These are phyloP conservation scores for Gisinianus flammeolus DNA, from an alignment of 2,888 invertebrate genomes.

Conservation along the genomic window DNA sequence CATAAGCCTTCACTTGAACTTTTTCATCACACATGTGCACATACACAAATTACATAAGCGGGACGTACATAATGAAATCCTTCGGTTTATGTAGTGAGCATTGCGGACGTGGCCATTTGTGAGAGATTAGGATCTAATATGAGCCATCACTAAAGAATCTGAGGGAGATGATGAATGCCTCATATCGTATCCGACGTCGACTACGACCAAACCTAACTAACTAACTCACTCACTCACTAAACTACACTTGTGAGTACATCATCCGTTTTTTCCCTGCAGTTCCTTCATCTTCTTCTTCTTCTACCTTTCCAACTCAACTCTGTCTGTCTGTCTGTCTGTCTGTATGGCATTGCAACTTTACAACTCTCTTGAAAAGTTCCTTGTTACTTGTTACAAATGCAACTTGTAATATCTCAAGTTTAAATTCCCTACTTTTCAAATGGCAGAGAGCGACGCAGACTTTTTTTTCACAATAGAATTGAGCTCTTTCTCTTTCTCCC, in stretches of 20 bases:
- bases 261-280: neutral
- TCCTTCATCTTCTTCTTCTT: neutral
- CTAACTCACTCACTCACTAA: neutral
- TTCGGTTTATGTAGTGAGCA: neutral
- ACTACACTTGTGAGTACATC: neutral
- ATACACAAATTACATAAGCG: neutral
- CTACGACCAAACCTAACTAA: constrained; percentile 1
- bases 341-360: too few relatives aligned
- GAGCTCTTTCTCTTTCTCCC: neutral
- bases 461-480: neutral
- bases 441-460: neutral
- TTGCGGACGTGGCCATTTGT: constrained; percentile 43
- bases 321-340: neutral
- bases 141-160: constrained; percentile 55
- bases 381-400: neutral
- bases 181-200: neutral
- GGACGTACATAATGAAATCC: neutral
- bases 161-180: constrained; percentile 52
- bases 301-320: too few relatives aligned
- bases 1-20: neutral
- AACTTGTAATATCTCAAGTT: neutral
- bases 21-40: neutral
- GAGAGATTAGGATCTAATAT: constrained; percentile 50
- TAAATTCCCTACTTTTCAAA: neutral
- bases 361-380: too few relatives aligned